A percentile compares a stretch with the other conserved stretches of the same genome.
Conservation (phyloP, 2,888 invertebrate genomes). For the Elmis aenea region DNA sequence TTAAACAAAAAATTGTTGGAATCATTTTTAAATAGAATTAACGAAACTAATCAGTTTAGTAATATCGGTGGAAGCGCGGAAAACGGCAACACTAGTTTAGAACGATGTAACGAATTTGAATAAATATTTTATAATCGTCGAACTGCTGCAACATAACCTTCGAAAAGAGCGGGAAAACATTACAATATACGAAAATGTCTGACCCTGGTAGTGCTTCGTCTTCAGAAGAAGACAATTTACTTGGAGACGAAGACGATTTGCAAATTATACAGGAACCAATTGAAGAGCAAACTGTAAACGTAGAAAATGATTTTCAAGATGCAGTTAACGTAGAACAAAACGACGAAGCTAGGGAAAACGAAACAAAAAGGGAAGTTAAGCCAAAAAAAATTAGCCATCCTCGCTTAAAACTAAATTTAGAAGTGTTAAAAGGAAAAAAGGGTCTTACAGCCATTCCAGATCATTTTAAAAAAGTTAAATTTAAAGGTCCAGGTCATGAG, state of each 20-base stretch:
- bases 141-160: conserved; percentile 10
- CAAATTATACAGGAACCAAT: conserved; percentile 22
- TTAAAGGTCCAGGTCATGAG: conserved; percentile 78
- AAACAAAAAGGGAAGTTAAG: conserved; percentile 42
- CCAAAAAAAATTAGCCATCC: conserved; percentile 58
- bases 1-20: conserved; percentile 62
- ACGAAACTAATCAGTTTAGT: conserved; percentile 28
- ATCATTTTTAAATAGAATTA: conserved; percentile 58
- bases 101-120: conserved; percentile 2
- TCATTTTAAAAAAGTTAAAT: conserved; percentile 76
- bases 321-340: conserved; percentile 18
- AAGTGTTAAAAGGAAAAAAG: conserved; percentile 68
- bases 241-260: conserved; percentile 21
- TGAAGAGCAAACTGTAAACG: conserved; percentile 13
- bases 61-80: not conserved
- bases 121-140: conserved; percentile 3
- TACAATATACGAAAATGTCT: conserved; percentile 3
- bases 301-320: conserved; percentile 6
- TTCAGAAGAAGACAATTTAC: conserved; percentile 17
- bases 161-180: conserved; percentile 4
- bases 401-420: conserved; percentile 62
- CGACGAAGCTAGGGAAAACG: conserved; percentile 37
- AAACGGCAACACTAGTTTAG: too few species aligned
- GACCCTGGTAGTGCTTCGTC: conserved; percentile 12
- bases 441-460: conserved; percentile 78